Percentiles rank a stretch among this genome's conserved stretches.
Conservation (phyloP, 2,113 vertebrate species). For the Formicarius rufipectus region DNA sequence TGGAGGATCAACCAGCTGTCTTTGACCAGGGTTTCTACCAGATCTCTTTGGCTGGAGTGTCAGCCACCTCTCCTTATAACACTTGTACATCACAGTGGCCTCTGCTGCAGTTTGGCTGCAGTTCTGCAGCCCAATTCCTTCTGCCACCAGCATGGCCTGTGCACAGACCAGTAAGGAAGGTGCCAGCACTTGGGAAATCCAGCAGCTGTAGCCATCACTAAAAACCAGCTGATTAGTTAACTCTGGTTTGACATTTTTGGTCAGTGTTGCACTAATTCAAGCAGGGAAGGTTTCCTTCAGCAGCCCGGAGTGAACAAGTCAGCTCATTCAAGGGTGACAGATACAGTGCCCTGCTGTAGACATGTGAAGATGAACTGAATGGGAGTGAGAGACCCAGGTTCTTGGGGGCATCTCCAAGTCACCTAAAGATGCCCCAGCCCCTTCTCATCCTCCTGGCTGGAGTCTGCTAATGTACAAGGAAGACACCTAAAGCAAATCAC, state of each 20-base stretch:
- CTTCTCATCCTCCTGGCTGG: not conserved
- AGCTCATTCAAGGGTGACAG: not conserved
- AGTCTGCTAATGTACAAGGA: not conserved
- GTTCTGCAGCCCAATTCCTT: not conserved
- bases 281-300: not conserved
- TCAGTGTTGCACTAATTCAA: not conserved
- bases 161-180: not conserved
- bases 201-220: not conserved
- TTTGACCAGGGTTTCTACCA: not conserved
- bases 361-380: not conserved
- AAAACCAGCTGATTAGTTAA: not conserved
- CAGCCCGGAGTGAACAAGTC: too few species aligned
- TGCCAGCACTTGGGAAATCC: not conserved
- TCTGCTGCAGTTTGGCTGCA: not conserved
- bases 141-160: not conserved
- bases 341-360: not conserved
- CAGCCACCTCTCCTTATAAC: not conserved
- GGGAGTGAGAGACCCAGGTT: not conserved
- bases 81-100: rapidly evolving
- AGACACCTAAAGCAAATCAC: not conserved
- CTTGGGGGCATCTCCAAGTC: not conserved
- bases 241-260: not conserved
- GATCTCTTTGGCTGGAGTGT: not conserved
- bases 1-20: not conserved
- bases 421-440: not conserved